These are phyloP conservation scores for Zaprionus bogoriensis DNA, from an alignment of 2,888 invertebrate species.

Conservation along the genomic window DNA sequence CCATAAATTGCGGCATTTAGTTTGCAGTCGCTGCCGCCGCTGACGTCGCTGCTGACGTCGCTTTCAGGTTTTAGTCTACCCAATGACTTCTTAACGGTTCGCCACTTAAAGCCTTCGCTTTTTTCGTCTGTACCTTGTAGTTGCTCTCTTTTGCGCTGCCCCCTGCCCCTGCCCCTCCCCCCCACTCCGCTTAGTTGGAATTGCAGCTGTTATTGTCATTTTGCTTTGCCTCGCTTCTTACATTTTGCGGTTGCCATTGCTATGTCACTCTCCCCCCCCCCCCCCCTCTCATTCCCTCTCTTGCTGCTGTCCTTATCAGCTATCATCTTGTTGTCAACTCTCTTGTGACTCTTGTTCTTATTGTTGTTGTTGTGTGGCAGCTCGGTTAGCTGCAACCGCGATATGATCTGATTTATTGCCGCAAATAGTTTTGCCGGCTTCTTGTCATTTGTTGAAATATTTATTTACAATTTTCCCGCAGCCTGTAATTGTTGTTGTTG, in stretches of 20 bases:
- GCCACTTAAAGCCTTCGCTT: constrained; percentile 70
- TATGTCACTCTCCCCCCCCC: constrained; percentile 1
- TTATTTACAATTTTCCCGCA: constrained; percentile 78
- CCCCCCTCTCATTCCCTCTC: constrained; percentile 22
- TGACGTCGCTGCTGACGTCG: constrained; percentile 11
- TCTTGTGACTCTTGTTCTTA: constrained; percentile 41
- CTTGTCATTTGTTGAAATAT: constrained; percentile 75
- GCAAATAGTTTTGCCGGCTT: constrained; percentile 55
- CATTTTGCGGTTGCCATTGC: constrained; percentile 20
- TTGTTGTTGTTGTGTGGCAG: constrained; percentile 29
- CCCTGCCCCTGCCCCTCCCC: neutral
- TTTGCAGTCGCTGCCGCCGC: constrained; percentile 7
- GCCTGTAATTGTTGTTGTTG: constrained; percentile 33
- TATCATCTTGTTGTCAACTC: constrained; percentile 58
- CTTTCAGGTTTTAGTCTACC: constrained; percentile 64
- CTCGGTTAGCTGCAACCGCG: constrained; percentile 22
- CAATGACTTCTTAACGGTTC: constrained; percentile 76
- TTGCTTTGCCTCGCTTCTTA: constrained; percentile 62
- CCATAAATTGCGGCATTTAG: constrained; percentile 61
- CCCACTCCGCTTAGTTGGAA: constrained; percentile 10
- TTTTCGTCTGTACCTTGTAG: constrained; percentile 32
- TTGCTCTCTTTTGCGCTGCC: neutral
- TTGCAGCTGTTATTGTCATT: constrained; percentile 77
- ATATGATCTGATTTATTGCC: constrained; percentile 77
- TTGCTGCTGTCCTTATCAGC: constrained; percentile 39